Percentiles rank a stretch among this genome's conserved stretches.
These are phyloP conservation scores for Odontothrips loti DNA, from an alignment of 2,888 invertebrate genomes.

Conservation along the genomic window DNA sequence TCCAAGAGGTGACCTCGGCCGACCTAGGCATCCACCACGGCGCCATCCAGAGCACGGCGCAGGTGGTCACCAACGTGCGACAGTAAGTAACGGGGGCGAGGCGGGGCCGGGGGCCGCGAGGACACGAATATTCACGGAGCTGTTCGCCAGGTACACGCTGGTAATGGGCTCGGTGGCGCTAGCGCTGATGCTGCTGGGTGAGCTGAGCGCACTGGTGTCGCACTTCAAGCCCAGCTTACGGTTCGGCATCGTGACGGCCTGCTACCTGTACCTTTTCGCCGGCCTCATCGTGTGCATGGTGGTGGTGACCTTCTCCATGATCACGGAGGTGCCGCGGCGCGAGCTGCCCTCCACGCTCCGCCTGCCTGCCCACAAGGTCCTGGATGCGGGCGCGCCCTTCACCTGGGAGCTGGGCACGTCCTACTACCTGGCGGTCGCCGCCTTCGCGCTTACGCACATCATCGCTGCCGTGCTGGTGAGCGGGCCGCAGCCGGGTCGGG, in stretches of 20 bases:
- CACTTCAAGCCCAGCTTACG: constrained; percentile 4
- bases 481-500: no score
- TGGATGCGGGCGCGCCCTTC: constrained; percentile 2
- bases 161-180: constrained; percentile 12
- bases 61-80: constrained; percentile 7
- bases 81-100: background rate
- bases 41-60: background rate
- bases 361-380: background rate
- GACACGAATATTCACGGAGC: no score
- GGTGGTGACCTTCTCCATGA: constrained; percentile 18
- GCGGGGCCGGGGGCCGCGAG: no score
- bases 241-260: background rate
- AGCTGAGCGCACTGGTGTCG: background rate
- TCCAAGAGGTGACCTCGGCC: background rate
- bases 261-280: constrained; percentile 14
- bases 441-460: constrained; percentile 15
- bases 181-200: background rate
- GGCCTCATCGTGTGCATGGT: constrained; percentile 10
- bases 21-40: constrained; percentile 9
- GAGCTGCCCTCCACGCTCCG: background rate
- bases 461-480: constrained; percentile 3
- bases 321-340: constrained; percentile 14
- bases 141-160: constrained; percentile 13
- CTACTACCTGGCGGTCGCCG: background rate
- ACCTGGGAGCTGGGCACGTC: constrained; percentile 13